Evolutionary conservation across 2,888 invertebrate genomes (phyloP), one percentile per base, ranked within the genome.

Genomic region (Clitarchus hookeri): DNA sequence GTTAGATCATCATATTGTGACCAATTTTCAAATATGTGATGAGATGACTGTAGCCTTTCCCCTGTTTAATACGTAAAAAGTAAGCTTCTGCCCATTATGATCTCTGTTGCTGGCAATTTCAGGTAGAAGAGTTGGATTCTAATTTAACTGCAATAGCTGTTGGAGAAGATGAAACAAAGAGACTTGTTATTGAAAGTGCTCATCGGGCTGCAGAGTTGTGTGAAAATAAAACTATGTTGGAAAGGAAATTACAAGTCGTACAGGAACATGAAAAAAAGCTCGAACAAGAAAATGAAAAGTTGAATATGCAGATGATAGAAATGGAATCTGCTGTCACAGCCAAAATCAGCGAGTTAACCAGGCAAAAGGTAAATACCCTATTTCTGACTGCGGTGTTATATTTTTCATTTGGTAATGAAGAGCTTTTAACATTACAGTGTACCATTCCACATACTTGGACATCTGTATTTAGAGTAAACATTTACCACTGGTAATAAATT

Each of bases 121-220:
- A 82, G 82, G 82, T 82, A 23, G 82, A 90, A 80, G 89, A 90
- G 48, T 90, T 90, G 48, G 90, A 91, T 77, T 87, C 87, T 48
- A 90, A 90, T 86, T 89, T 90, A 87, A 89, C 91, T 87, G 53
- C 88, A 88, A 84, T 88, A 89, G 84, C 84, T 88, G 16, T 89
- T 89, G 85, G 87, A 86, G 54, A 88, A 89, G 90, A 91, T 44
- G 90, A 90, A 77, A 85, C 90, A 26, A 88, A 89, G 44, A 88
- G 88, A 86, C 88, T 87, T 26, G 89, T 91, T 2, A 90, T 88
- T 2, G 86, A 88, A 25, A 90, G 89, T 78, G 85, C 86, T 44
- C 80, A 85, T 44, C 86, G 53, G n/a, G 78, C 84, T 12, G 85
- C 87, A 44, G 88, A 89, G 54, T 88, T 86, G 9, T 86, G 87